Conservation (phyloP, 2,888 invertebrate species). For the Dynastes grantii region DNA sequence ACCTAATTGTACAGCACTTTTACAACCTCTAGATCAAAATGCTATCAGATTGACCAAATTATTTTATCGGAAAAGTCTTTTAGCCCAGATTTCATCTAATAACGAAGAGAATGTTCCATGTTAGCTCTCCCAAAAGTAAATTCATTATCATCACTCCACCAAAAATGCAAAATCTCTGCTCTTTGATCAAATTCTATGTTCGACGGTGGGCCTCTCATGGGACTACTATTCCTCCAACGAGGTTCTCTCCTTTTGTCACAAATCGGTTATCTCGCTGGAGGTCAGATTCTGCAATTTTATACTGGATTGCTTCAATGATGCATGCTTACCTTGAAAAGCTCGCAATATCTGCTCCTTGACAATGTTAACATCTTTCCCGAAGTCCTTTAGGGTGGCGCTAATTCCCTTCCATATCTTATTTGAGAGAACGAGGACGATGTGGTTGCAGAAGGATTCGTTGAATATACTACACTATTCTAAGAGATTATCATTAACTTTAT, state of each 20-base stretch:
- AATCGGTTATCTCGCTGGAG: constrained; percentile 92
- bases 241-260: constrained; percentile 93
- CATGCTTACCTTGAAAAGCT: constrained; percentile 83
- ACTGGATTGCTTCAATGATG: constrained; percentile 84
- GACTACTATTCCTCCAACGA: constrained; percentile 95
- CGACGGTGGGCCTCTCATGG: constrained; percentile 91
- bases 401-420: constrained; percentile 99
- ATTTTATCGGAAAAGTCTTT: too few relatives aligned
- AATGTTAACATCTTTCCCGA: constrained; percentile 95
- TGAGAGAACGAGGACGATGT: constrained; percentile 82
- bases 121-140: constrained; percentile 97
- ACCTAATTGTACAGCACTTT: too few relatives aligned
- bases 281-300: constrained; percentile 79
- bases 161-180: constrained; percentile 90
- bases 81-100: too few relatives aligned
- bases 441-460: constrained; percentile 94
- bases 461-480: constrained; percentile 70
- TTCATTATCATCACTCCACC: constrained; percentile 94
- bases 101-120: constrained; percentile 74
- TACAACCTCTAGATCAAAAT: too few relatives aligned
- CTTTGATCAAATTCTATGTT: constrained; percentile 92
- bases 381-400: constrained; percentile 97
- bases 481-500: too few relatives aligned
- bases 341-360: constrained; percentile 95
- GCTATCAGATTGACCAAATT: too few relatives aligned